These are phyloP conservation scores for Pteria penguin DNA, from an alignment of 2,888 invertebrate species.

Conservation along the genomic window DNA sequence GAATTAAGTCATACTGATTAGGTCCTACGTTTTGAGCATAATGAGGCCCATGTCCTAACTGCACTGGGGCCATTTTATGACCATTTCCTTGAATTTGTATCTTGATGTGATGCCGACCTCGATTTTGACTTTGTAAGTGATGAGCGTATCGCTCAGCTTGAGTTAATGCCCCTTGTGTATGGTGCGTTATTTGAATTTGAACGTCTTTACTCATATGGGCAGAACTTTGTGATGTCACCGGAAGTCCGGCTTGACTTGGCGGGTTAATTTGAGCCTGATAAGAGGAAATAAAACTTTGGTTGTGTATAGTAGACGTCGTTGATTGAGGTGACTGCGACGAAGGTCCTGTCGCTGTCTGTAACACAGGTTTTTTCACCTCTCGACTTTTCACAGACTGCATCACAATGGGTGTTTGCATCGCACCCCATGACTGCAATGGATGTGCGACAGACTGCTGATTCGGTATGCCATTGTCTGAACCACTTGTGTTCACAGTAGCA, in stretches of 20 bases:
- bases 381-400: constrained; percentile 98
- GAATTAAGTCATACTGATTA: constrained; percentile 1
- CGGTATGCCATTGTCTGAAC: constrained; percentile 48
- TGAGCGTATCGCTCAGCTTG: constrained; percentile 82
- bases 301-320: constrained; percentile 24
- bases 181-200: constrained; percentile 61
- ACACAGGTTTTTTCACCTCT: constrained; percentile 94
- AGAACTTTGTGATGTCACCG: constrained; percentile 32
- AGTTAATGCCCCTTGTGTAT: constrained; percentile 43
- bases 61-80: background rate
- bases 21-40: constrained; percentile 27
- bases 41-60: constrained; percentile 28
- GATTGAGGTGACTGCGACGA: constrained; percentile 80
- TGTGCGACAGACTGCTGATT: constrained; percentile 41
- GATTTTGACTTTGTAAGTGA: constrained; percentile 45
- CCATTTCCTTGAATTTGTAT: constrained; percentile 28
- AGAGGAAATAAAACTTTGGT: constrained; percentile 77
- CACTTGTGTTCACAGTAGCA: background rate
- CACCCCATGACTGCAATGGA: constrained; percentile 90
- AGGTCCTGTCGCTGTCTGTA: constrained; percentile 93
- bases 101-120: constrained; percentile 33
- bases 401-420: constrained; percentile 94
- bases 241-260: constrained; percentile 37
- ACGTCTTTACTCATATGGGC: constrained; percentile 39
- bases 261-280: constrained; percentile 76